These are phyloP conservation scores for Chinchilla lanigera DNA, from an alignment of 2,113 vertebrate genomes.

Conservation along the genomic window DNA sequence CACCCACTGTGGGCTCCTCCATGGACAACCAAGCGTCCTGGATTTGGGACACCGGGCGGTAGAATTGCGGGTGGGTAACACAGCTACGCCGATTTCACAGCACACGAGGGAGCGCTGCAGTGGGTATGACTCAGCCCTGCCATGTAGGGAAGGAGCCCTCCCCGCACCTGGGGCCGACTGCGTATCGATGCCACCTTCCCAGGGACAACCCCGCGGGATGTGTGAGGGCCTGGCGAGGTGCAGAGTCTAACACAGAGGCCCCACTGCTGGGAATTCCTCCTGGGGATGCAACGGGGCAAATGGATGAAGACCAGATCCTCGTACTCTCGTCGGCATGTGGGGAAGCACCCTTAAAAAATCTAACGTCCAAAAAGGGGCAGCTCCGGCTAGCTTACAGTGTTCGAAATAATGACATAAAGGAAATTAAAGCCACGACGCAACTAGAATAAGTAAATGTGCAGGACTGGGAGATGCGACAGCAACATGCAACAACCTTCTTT, in stretches of 20 bases:
- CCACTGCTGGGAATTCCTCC: neutral
- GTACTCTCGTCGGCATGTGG: rapidly evolving
- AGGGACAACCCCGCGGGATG: rapidly evolving
- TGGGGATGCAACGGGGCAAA: neutral
- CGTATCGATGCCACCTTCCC: rapidly evolving
- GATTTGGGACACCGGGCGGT: too few species aligned
- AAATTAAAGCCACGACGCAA: too few species aligned
- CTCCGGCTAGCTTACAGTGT: too few species aligned
- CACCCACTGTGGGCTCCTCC: rapidly evolving
- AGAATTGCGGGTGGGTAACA: neutral
- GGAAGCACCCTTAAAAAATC: neutral
- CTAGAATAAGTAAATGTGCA: neutral
- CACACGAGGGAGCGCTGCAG: rapidly evolving
- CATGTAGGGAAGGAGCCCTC: rapidly evolving
- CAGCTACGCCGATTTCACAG: neutral
- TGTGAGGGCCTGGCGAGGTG: neutral
- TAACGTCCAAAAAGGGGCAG: neutral
- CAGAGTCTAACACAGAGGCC: neutral
- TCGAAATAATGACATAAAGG: neutral
- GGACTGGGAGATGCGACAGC: too few species aligned
- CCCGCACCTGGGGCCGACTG: rapidly evolving
- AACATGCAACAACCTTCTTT: too few species aligned
- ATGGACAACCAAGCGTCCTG: too few species aligned
- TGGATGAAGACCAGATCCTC: rapidly evolving
- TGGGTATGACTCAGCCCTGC: neutral